Evolutionary conservation across 1,140 invertebrate genomes (phyloP).

Genomic region (Cepaea nemoralis): DNA sequence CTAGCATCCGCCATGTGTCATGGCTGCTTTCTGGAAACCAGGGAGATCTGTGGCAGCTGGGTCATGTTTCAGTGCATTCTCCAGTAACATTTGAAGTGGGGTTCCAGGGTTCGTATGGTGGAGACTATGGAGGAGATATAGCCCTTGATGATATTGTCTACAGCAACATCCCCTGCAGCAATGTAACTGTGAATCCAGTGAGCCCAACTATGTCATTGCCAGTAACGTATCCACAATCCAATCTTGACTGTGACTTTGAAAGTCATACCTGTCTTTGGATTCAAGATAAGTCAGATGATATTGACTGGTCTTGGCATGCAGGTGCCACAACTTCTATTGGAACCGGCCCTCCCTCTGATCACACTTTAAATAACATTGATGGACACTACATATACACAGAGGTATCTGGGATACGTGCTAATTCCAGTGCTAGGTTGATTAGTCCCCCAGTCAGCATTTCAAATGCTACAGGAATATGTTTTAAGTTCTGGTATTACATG

Average conservation of each 20-base stretch:
- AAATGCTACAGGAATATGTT: conserved; percentile 51
- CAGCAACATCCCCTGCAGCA: conserved; percentile 34
- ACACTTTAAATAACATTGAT: conserved; percentile 50
- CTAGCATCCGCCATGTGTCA: conserved; percentile 30
- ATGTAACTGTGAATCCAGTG: conserved; percentile 58
- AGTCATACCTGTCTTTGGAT: conserved; percentile 60
- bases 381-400: conserved; percentile 64
- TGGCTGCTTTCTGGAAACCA: conserved; percentile 45
- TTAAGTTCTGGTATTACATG: conserved; percentile 84
- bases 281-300: conserved; percentile 59
- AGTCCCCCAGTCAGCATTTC: conserved; percentile 69
- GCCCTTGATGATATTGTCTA: conserved; percentile 81
- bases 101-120: conserved; percentile 78
- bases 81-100: conserved; percentile 51
- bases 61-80: conserved; percentile 41
- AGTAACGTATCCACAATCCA: conserved; percentile 54
- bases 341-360: conserved; percentile 65
- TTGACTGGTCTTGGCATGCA: conserved; percentile 63
- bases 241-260: conserved; percentile 68
- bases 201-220: conserved; percentile 46
- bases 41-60: conserved; percentile 55
- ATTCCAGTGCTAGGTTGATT: conserved; percentile 77
- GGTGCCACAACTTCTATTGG: conserved; percentile 54
- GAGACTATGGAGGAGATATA: conserved; percentile 78
- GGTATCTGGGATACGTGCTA: conserved; percentile 70